Evolutionary conservation across 2,888 invertebrate species (phyloP).

Genomic region (Synergus japonicus): DNA sequence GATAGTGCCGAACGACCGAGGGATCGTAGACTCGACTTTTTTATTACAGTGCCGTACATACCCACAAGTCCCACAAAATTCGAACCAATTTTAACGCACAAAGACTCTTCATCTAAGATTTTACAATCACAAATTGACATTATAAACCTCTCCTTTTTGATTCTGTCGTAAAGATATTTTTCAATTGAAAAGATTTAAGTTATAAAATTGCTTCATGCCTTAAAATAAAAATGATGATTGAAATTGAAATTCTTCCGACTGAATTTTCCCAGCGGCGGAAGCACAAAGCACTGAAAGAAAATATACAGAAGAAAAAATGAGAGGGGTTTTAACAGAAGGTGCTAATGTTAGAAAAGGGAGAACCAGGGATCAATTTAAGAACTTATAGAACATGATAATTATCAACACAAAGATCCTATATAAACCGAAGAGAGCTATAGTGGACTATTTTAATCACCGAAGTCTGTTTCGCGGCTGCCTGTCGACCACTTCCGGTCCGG

Average conservation of each 20-base stretch:
- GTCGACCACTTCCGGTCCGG: slow-evolving; percentile 72
- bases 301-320: neutral
- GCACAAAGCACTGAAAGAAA: neutral
- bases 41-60: slow-evolving; percentile 39
- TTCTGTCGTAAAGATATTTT: no score
- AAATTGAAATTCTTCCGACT: neutral
- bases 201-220: neutral
- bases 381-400: slow-evolving; percentile 42
- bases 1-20: slow-evolving; percentile 29
- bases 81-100: slow-evolving; percentile 11
- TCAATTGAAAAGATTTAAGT: no score
- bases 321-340: slow-evolving; percentile 8
- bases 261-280: neutral
- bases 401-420: slow-evolving; percentile 54
- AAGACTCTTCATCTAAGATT: neutral
- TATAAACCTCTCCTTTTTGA: neutral
- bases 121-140: neutral
- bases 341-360: slow-evolving; percentile 27
- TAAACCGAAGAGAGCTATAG: slow-evolving; percentile 48
- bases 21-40: slow-evolving; percentile 40
- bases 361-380: slow-evolving; percentile 20
- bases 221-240: neutral
- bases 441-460: slow-evolving; percentile 66
- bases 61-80: slow-evolving; percentile 13
- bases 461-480: slow-evolving; percentile 69